Base-by-base conservation (phyloP, 2,113 vertebrate species). In the Paraplagusia blochii region DNA sequence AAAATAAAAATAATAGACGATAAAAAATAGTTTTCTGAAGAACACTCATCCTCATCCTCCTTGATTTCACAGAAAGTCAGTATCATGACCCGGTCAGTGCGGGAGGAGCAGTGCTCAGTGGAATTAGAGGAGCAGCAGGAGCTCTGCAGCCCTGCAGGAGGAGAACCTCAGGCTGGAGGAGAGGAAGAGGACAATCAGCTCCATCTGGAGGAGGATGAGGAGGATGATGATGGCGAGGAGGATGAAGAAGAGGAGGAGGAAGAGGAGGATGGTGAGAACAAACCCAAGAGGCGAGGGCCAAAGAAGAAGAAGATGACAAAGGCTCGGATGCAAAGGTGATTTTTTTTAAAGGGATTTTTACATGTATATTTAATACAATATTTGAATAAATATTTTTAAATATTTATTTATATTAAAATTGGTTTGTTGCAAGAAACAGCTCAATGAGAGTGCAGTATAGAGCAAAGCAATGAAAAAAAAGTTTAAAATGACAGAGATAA, bases 231-330 rank as follows among this genome's bases (percentile, higher is more conserved):
- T 1, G 93, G 93, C 0, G 92, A 93, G 0, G 92, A 92, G 1
- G 93, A 93, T 0, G 90, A 87, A 0, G 91, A 93, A 1, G 94
- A 93, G 0, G 94, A 94, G 7, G 94, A 94, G 0, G 93, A 90
- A 0, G 94, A 95, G 0, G 95, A 97, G 5, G 94, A 95, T 0
- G 94, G 96, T 3, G 94, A 95, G 44, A 93, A 92, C 75, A 98
- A 96, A 74, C 97, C 97, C 58, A 99, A 98, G 74, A 87, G 95
- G 48, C 90, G 97, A 7, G 97, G 97, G 8, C 97, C 96, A 10
- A 99, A 98, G 77, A 98, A 97, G 91, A 98, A 98, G 89, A 99
- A 99, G 80, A 98, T 99, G 96, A 99, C 96, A 8, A 98, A 98
- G 87, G 96, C 97, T 0, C 93, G 97, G 3, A 11, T 96, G 70